These are phyloP conservation scores for Phenganax subtilis DNA, from an alignment of 92 coral and sea anemone species.

Conservation along the genomic window DNA sequence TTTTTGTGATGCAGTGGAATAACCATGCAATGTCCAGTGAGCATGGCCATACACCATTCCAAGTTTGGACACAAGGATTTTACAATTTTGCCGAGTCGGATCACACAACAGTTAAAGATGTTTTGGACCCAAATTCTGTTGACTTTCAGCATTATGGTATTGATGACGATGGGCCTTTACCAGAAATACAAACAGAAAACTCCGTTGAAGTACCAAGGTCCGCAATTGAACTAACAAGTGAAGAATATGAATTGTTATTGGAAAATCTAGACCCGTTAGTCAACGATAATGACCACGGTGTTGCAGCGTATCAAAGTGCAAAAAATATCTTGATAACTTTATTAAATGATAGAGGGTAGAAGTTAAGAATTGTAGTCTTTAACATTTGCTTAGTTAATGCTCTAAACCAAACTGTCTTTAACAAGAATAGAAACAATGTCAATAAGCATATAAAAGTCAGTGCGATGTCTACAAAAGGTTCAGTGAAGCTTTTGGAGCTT, in stretches of 20 bases:
- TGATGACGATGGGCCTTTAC: slow-evolving; percentile 52
- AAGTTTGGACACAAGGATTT: slow-evolving; percentile 55
- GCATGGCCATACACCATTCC: slow-evolving; percentile 35
- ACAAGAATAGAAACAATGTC: too few relatives aligned
- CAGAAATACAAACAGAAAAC: slow-evolving; percentile 48
- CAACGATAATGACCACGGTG: not conserved
- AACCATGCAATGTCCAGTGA: slow-evolving; percentile 49
- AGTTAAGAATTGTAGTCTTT: not conserved
- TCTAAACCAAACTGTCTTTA: too few relatives aligned
- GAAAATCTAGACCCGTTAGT: not conserved
- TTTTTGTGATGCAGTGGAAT: slow-evolving; percentile 51
- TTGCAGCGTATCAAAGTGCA: not conserved
- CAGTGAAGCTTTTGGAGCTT: too few relatives aligned
- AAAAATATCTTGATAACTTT: not conserved
- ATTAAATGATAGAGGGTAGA: not conserved
- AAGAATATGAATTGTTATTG: not conserved
- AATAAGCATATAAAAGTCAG: too few relatives aligned
- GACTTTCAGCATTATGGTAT: slow-evolving; percentile 47
- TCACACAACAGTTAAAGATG: slow-evolving; percentile 38
- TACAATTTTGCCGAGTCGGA: slow-evolving; percentile 44
- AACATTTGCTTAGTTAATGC: too few relatives aligned
- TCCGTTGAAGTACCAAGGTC: slow-evolving; percentile 51
- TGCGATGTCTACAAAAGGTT: too few relatives aligned
- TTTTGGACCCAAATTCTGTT: slow-evolving; percentile 36
- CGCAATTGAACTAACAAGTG: slow-evolving; percentile 39